Evolutionary conservation across 1,140 invertebrate species (phyloP).

Genomic region (Caenorhabditis latens): DNA sequence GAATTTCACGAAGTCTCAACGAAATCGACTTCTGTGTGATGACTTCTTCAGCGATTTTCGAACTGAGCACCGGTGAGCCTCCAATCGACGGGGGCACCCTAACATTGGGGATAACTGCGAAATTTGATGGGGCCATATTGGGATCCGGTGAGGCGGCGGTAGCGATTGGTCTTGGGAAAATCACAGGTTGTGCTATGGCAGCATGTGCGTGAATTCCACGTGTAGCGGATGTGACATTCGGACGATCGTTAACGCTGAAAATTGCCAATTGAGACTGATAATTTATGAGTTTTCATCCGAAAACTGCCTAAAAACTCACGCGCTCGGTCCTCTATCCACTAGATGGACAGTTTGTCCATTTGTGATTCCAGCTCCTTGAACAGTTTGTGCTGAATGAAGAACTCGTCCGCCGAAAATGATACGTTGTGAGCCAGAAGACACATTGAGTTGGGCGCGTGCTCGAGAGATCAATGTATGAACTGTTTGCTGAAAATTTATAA

Average conservation of each 20-base stretch:
- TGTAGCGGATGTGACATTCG: neutral
- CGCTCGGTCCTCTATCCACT: neutral
- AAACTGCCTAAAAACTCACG: neutral
- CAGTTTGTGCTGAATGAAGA: neutral
- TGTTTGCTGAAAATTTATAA: neutral
- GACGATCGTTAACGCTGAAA: conserved; percentile 15
- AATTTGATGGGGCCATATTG: too few species aligned
- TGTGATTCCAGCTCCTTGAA: neutral
- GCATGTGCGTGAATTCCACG: too few species aligned
- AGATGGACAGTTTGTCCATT: conserved; percentile 37
- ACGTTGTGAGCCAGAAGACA: neutral
- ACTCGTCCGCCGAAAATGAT: conserved; percentile 14
- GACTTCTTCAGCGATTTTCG: too few species aligned
- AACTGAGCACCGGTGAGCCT: too few species aligned
- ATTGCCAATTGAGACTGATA: too few species aligned
- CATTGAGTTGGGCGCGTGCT: neutral
- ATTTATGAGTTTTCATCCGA: neutral
- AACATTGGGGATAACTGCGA: too few species aligned
- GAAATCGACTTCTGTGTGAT: too few species aligned
- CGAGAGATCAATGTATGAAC: neutral
- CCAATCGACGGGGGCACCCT: too few species aligned
- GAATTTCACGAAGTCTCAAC: too few species aligned
- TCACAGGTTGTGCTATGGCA: neutral
- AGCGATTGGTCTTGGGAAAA: neutral
- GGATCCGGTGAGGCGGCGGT: too few species aligned